These are phyloP conservation scores for Stichodactyla helianthus DNA, from an alignment of 64 coral and sea anemone genomes.

Conservation along the genomic window DNA sequence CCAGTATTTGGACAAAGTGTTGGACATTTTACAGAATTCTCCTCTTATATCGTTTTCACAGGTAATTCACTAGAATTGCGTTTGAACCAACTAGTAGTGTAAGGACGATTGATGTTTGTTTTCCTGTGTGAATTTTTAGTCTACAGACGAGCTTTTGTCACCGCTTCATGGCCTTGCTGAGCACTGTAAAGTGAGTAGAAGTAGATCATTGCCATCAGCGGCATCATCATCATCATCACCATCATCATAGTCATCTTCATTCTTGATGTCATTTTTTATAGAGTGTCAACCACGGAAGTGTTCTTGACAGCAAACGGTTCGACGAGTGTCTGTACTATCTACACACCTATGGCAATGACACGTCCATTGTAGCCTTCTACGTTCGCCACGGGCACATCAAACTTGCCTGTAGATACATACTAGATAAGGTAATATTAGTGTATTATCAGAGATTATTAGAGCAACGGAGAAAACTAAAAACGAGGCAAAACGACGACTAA, in stretches of 20 bases:
- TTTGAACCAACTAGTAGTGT: neutral
- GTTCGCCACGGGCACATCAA: slow-evolving; percentile 68
- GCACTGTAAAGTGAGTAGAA: slow-evolving; percentile 46
- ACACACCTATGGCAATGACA: slow-evolving; percentile 62
- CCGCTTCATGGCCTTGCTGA: slow-evolving; percentile 62
- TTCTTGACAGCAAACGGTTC: slow-evolving; percentile 74
- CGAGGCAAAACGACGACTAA: too few relatives aligned
- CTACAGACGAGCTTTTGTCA: slow-evolving; percentile 64
- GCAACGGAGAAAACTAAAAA: too few relatives aligned
- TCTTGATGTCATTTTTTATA: slow-evolving; percentile 7
- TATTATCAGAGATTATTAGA: neutral
- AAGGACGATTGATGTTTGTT: neutral
- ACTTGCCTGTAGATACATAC: slow-evolving; percentile 84
- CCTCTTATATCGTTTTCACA: slow-evolving; percentile 68
- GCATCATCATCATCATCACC: neutral
- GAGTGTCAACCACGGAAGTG: slow-evolving; percentile 16
- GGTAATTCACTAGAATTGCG: slow-evolving; percentile 12
- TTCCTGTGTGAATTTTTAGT: slow-evolving; percentile 35
- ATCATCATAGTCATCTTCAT: neutral
- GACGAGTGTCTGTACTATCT: slow-evolving; percentile 89
- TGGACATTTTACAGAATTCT: slow-evolving; percentile 86
- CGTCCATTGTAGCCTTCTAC: slow-evolving; percentile 79
- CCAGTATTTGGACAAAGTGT: slow-evolving; percentile 83
- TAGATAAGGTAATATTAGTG: slow-evolving; percentile 73
- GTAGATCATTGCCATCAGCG: neutral